These are phyloP conservation scores for Epizoanthus illoricatus DNA, from an alignment of 92 coral and sea anemone genomes.

Conservation along the genomic window DNA sequence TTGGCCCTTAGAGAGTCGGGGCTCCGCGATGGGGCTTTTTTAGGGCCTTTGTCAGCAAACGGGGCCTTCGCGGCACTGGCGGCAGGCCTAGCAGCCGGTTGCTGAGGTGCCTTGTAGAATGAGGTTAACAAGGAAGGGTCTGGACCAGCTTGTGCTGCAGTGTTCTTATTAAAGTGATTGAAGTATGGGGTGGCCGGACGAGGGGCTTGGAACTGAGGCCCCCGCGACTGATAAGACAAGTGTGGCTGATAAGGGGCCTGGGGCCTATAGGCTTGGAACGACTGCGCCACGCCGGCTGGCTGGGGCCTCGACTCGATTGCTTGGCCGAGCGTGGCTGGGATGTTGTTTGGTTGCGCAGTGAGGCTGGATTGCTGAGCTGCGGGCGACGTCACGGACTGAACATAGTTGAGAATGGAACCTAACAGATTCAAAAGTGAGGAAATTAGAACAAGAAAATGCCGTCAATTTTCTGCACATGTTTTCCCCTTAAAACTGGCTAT, in stretches of 20 bases:
- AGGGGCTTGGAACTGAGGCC: conserved; percentile 2
- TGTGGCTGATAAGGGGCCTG: conserved; percentile 47
- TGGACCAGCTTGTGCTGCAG: conserved; percentile 14
- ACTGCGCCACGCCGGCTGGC: conserved; percentile 28
- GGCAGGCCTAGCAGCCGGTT: conserved; percentile 40
- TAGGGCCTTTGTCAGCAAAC: conserved; percentile 3
- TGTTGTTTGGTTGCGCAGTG: conserved; percentile 38
- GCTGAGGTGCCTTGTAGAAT: conserved; percentile 38
- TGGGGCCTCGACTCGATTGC: conserved; percentile 49
- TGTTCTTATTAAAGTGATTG: conserved; percentile 27
- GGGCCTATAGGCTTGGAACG: conserved; percentile 34
- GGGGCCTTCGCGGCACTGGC: conserved; percentile 35
- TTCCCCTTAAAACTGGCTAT: not conserved
- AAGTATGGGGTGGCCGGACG: conserved; percentile 30
- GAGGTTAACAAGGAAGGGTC: conserved; percentile 35
- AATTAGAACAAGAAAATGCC: not conserved
- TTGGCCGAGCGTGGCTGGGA: conserved; percentile 43
- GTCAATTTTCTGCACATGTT: not conserved
- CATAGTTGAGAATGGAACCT: conserved; percentile 72
- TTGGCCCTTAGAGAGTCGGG: conserved; percentile 74
- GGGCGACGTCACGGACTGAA: conserved; percentile 77
- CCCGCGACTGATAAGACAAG: conserved; percentile 30
- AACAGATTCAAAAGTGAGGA: not conserved
- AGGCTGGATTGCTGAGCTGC: conserved; percentile 59
- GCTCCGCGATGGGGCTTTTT: conserved; percentile 45